A percentile compares a stretch with the other conserved stretches of the same genome.
phyloP scores from a whole-genome alignment of 2,888 invertebrate species.

The Periphyllus acericola region DNA sequence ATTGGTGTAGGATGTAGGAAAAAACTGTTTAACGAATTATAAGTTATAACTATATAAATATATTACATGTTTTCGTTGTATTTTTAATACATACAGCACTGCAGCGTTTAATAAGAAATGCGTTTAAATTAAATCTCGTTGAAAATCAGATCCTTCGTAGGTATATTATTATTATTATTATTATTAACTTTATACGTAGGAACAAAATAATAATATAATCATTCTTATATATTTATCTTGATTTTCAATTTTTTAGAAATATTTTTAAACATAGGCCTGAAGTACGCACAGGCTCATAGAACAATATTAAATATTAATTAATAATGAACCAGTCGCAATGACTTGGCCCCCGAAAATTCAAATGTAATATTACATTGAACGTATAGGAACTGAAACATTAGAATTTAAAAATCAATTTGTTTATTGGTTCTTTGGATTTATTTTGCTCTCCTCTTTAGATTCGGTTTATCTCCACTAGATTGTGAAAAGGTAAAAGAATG shows the following conservation, averaged over 20 bases:
- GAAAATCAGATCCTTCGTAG: constrained; percentile 3
- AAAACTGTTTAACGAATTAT: neutral
- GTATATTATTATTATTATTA: neutral
- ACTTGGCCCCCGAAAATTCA: neutral
- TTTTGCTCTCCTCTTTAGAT: neutral
- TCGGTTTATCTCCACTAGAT: neutral
- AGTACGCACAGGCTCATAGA: neutral
- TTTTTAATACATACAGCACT: neutral
- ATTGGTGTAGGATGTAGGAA: constrained; percentile 14
- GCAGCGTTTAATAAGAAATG: neutral
- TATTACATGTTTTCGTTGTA: constrained; percentile 15
- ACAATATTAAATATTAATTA: neutral
- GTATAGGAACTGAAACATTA: neutral
- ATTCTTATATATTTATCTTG: neutral
- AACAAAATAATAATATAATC: neutral
- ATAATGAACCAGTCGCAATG: neutral
- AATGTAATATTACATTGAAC: neutral
- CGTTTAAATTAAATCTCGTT: constrained; percentile 16
- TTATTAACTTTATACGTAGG: neutral
- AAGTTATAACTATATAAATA: constrained; percentile 6
- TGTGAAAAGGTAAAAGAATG: neutral
- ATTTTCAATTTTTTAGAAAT: neutral
- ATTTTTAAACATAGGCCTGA: neutral
- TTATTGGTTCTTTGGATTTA: neutral
- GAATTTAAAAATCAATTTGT: neutral